Percentiles rank a stretch among this genome's conserved stretches.
phyloP scores from a whole-genome alignment of 2,888 invertebrate species.

The Germaria angustata region DNA sequence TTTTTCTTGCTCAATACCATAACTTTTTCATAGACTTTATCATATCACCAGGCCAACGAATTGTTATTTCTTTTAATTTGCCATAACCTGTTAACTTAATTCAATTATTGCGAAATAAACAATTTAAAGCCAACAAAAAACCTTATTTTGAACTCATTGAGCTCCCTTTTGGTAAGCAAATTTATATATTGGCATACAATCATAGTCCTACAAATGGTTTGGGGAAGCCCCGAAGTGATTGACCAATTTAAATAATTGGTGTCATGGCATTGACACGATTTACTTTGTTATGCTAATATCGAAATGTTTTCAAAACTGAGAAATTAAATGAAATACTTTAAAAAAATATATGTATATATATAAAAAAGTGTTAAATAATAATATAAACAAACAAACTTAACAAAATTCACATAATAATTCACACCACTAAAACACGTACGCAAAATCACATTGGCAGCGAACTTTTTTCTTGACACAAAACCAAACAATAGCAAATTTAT shows the following conservation, averaged over 20 bases:
- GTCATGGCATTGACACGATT: constrained; percentile 77
- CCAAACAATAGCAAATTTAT: constrained; percentile 30
- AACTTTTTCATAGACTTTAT: neutral
- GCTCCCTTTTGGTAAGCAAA: too few relatives aligned
- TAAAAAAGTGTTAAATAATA: constrained; percentile 62
- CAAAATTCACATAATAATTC: neutral
- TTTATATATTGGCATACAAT: neutral
- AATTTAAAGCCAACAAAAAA: neutral
- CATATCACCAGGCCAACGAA: neutral
- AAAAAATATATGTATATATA: neutral
- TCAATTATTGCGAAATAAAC: constrained; percentile 6
- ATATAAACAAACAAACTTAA: constrained; percentile 45
- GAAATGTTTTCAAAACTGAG: neutral
- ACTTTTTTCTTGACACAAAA: neutral
- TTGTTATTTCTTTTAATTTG: neutral
- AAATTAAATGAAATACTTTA: constrained; percentile 1
- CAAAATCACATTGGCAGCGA: neutral
- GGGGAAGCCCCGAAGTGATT: constrained; percentile 59
- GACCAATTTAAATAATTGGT: constrained; percentile 70
- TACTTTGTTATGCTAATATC: constrained; percentile 59
- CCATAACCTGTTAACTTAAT: neutral
- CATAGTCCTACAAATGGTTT: constrained; percentile 36
- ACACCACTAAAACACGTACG: constrained; percentile 32
- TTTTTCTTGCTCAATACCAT: neutral
- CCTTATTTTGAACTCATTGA: neutral